phyloP scores from a whole-genome alignment of 2,797 vertebrate species.

The Anguilla anguilla region DNA sequence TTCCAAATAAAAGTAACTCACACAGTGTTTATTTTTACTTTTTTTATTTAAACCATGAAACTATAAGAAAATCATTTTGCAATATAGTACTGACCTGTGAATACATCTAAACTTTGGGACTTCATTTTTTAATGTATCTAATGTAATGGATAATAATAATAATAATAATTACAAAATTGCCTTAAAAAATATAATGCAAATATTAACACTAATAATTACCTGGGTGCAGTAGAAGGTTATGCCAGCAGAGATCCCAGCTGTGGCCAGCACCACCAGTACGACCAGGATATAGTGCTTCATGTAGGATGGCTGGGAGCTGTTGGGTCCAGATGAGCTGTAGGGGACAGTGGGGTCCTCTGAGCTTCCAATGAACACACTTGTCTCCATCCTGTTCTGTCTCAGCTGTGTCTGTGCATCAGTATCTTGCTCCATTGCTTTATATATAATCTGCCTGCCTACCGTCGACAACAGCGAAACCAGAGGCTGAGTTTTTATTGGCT shows the following conservation, averaged over 20 bases:
- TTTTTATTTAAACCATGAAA: not conserved
- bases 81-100: not conserved
- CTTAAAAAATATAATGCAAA: not conserved
- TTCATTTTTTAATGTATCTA: not conserved
- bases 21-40: not conserved
- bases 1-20: not conserved
- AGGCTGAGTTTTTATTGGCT: constrained; percentile 17
- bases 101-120: not conserved
- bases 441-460: constrained; percentile 5
- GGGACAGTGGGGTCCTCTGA: not conserved
- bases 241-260: constrained; percentile 1
- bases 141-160: not conserved
- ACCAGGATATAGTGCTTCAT: not conserved
- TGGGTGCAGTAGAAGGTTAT: not conserved
- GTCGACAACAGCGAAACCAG: not conserved
- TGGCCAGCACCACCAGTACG: not conserved
- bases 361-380: not conserved
- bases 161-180: not conserved
- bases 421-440: not conserved
- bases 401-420: not conserved
- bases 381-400: constrained; percentile 24
- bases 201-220: not conserved
- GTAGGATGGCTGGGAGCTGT: not conserved
- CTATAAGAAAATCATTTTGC: not conserved
- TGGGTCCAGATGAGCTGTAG: not conserved